Conservation (phyloP, 2,888 invertebrate genomes). For the Heteromyza rotundicornis region DNA sequence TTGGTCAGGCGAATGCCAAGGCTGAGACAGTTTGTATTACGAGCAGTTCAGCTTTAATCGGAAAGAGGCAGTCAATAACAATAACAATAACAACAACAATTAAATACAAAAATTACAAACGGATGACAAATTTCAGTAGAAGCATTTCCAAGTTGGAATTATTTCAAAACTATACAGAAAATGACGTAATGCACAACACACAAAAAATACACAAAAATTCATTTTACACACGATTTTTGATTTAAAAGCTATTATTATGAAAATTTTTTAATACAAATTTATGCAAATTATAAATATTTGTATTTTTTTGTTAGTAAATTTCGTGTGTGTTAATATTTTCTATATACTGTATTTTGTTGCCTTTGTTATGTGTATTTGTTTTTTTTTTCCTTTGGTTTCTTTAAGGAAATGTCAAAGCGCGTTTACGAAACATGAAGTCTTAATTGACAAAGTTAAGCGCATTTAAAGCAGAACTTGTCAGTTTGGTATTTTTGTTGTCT, state of each 20-base stretch:
- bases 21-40: not conserved
- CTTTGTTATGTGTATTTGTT: too few relatives aligned
- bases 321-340: too few relatives aligned
- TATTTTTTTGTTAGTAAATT: too few relatives aligned
- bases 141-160: not conserved
- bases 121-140: conserved; percentile 10
- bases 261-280: conserved; percentile 12
- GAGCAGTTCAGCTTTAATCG: not conserved
- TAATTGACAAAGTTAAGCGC: not conserved
- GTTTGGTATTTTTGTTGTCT: not conserved
- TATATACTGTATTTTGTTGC: too few relatives aligned
- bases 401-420: conserved; percentile 1
- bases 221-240: conserved; percentile 11
- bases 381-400: too few relatives aligned
- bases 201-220: not conserved
- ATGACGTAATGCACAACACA: conserved; percentile 17
- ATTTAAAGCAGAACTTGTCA: not conserved
- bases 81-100: conserved; percentile 8
- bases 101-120: not conserved
- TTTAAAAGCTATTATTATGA: conserved; percentile 13
- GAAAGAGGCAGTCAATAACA: not conserved
- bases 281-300: conserved; percentile 14
- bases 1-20: conserved; percentile 25
- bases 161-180: conserved; percentile 15
- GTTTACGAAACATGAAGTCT: not conserved